These are phyloP conservation scores for Phrynocephalus guinanensis DNA, from an alignment of 2,797 vertebrate genomes.

Conservation along the genomic window DNA sequence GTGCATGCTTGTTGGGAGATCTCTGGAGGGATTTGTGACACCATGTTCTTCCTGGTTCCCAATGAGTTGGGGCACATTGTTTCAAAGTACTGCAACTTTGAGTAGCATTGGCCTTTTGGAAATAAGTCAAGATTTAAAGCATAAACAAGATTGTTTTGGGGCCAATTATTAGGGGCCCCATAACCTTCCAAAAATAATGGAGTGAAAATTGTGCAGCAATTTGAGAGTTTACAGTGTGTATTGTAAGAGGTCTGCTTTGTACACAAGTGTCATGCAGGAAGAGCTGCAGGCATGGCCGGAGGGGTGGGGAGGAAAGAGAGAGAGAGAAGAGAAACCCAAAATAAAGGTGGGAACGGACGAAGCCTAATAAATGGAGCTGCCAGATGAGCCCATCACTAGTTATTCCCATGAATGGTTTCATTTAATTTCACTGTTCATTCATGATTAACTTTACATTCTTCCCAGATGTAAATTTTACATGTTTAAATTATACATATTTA, in stretches of 20 bases:
- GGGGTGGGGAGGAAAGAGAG: too few species aligned
- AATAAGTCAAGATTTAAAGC: conserved; percentile 28
- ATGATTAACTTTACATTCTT: not conserved
- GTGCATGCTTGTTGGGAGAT: not conserved
- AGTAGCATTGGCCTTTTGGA: conserved; percentile 35
- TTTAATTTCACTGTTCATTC: conserved; percentile 4
- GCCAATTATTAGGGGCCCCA: conserved; percentile 27
- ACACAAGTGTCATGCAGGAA: not conserved
- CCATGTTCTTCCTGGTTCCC: not conserved
- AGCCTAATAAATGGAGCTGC: not conserved
- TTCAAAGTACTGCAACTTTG: not conserved
- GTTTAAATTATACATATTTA: conserved; percentile 1
- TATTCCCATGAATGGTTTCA: not conserved
- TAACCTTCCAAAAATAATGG: conserved; percentile 36
- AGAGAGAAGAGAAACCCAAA: too few species aligned
- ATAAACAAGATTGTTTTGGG: conserved; percentile 18
- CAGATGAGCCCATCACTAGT: not conserved
- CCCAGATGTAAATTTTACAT: not conserved
- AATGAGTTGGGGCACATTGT: conserved; percentile 29
- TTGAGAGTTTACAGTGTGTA: not conserved
- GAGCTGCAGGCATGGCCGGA: not conserved
- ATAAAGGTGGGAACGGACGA: not conserved
- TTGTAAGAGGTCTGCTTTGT: not conserved
- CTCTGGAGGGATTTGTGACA: conserved; percentile 31
- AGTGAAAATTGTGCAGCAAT: conserved; percentile 25